Conservation (phyloP, 2,797 vertebrate species). For the Semaprochilodus insignis region DNA sequence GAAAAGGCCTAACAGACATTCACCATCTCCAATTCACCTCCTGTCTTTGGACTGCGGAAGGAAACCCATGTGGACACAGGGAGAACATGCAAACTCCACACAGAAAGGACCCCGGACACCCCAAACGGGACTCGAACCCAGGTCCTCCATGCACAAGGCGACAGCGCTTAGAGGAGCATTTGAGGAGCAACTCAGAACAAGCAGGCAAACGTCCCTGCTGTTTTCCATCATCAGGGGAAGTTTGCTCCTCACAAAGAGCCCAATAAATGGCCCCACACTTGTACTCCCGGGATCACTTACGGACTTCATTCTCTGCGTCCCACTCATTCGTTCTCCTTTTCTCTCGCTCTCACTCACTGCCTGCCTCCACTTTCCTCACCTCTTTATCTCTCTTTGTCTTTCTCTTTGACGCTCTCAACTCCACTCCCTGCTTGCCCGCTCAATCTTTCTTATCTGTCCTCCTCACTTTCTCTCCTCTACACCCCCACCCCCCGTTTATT, state of each 20-base stretch:
- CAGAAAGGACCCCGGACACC: too few relatives aligned
- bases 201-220: too few relatives aligned
- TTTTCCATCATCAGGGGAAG: neutral
- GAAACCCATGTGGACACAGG: too few relatives aligned
- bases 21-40: too few relatives aligned
- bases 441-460: slow-evolving; percentile 5
- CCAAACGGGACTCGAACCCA: too few relatives aligned
- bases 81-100: too few relatives aligned
- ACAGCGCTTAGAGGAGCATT: too few relatives aligned
- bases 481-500: slow-evolving; percentile 29
- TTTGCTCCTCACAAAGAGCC: neutral
- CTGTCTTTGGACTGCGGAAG: too few relatives aligned
- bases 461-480: slow-evolving; percentile 43
- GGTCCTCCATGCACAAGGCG: too few relatives aligned
- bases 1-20: too few relatives aligned
- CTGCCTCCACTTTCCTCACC: neutral
- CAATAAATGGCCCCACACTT: neutral
- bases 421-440: neutral
- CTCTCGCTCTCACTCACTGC: neutral
- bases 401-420: neutral
- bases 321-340: neutral
- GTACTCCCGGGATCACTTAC: neutral
- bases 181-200: too few relatives aligned
- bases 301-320: neutral
- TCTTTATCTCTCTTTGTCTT: slow-evolving; percentile 7